Conservation (phyloP, 2,797 vertebrate species). For the Buceros bicornis region DNA sequence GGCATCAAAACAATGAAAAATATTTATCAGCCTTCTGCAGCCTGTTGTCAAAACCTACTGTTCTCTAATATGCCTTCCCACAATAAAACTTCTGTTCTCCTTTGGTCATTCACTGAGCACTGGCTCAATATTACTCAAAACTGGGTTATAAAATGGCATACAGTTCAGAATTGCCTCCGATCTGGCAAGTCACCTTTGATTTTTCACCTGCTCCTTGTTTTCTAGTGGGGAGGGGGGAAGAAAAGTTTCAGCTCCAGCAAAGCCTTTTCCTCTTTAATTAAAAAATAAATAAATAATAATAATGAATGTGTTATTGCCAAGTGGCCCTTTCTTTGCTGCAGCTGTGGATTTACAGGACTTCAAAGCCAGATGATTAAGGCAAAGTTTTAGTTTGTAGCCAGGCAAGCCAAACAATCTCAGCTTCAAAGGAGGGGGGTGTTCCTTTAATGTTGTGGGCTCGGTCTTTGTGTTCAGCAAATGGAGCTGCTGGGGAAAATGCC, state of each 20-base stretch:
- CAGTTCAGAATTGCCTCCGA: neutral
- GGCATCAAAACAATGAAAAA: neutral
- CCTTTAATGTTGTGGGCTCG: conserved; percentile 11
- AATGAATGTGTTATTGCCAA: conserved; percentile 1
- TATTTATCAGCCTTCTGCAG: neutral
- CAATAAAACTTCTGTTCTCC: neutral
- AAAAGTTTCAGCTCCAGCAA: neutral
- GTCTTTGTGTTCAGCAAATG: neutral
- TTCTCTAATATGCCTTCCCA: neutral
- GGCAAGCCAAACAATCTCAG: conserved; percentile 18
- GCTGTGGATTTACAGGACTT: conserved; percentile 48
- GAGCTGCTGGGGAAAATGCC: conserved; percentile 17
- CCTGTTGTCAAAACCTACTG: neutral
- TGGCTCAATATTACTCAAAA: neutral
- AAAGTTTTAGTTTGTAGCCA: conserved; percentile 17
- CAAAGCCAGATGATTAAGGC: conserved; percentile 52
- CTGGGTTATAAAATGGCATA: neutral
- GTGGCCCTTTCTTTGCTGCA: neutral
- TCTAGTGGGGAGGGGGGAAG: neutral
- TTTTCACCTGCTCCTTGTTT: neutral
- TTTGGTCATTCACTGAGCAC: neutral
- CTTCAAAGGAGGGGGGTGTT: conserved; percentile 35
- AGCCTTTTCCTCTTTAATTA: neutral
- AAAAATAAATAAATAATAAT: neutral
- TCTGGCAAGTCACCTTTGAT: neutral